phyloP scores from a whole-genome alignment of 1,140 invertebrate species.

The Drosophila pseudoobscura region DNA sequence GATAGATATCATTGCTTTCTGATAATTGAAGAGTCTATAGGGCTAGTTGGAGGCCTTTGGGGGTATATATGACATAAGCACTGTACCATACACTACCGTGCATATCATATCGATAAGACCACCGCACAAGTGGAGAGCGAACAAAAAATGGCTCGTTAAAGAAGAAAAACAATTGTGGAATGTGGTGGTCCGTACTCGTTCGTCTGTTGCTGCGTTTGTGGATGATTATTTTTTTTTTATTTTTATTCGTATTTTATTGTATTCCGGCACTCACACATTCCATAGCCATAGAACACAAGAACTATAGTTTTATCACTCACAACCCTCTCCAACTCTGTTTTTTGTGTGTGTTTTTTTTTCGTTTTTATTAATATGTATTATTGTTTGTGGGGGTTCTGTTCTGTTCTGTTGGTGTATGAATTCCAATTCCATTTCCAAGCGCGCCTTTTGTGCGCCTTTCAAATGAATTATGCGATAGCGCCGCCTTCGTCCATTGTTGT shows the following conservation, averaged over 20 bases:
- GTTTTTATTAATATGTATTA: constrained; percentile 68
- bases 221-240: constrained; percentile 60
- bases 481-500: constrained; percentile 74
- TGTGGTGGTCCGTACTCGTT: constrained; percentile 23
- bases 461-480: constrained; percentile 78
- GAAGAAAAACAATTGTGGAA: constrained; percentile 40
- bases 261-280: constrained; percentile 68
- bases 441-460: constrained; percentile 71
- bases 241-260: constrained; percentile 70
- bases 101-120: no score
- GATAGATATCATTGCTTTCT: no score
- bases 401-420: constrained; percentile 25
- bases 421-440: constrained; percentile 73
- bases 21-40: no score
- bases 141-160: no score
- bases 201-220: constrained; percentile 54
- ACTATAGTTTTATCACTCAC: constrained; percentile 52
- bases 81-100: no score
- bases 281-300: constrained; percentile 7
- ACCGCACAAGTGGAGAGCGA: no score
- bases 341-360: constrained; percentile 27
- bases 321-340: not conserved
- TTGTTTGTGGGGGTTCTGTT: constrained; percentile 26
- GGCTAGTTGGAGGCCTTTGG: no score
- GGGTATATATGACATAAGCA: no score